These are phyloP conservation scores for Parnassius glacialis DNA, from an alignment of 2,888 invertebrate species.

Conservation along the genomic window DNA sequence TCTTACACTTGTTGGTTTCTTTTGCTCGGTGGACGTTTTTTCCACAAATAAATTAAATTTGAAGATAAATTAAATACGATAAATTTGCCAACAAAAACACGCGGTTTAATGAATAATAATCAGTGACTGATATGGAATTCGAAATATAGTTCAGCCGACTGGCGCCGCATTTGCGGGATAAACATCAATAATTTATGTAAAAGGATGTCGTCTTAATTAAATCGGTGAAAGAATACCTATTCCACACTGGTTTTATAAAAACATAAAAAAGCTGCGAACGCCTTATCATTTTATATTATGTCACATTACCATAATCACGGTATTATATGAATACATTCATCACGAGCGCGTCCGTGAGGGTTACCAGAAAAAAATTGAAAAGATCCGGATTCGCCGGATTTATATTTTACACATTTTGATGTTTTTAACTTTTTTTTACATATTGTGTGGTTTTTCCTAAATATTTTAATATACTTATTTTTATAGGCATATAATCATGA, in stretches of 20 bases:
- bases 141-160: constrained; percentile 25
- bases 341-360: neutral
- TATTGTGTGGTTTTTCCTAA: too few relatives aligned
- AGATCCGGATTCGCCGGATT: neutral
- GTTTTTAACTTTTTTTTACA: too few relatives aligned
- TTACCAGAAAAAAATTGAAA: neutral
- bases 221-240: constrained; percentile 28
- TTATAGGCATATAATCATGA: too few relatives aligned
- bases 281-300: constrained; percentile 27
- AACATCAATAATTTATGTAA: constrained; percentile 27
- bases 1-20: too few relatives aligned
- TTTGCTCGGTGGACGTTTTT: neutral
- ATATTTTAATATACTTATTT: too few relatives aligned
- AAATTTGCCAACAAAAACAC: constrained; percentile 25
- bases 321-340: constrained; percentile 22
- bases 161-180: constrained; percentile 25
- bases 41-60: constrained; percentile 4
- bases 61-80: too few relatives aligned
- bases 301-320: constrained; percentile 25
- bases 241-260: constrained; percentile 23
- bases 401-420: too few relatives aligned
- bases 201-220: constrained; percentile 27
- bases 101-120: constrained; percentile 20
- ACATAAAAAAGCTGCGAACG: constrained; percentile 14
- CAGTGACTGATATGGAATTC: constrained; percentile 16